Evolutionary conservation across 2,888 invertebrate genomes (phyloP).

Genomic region (Crocallis elinguaria): DNA sequence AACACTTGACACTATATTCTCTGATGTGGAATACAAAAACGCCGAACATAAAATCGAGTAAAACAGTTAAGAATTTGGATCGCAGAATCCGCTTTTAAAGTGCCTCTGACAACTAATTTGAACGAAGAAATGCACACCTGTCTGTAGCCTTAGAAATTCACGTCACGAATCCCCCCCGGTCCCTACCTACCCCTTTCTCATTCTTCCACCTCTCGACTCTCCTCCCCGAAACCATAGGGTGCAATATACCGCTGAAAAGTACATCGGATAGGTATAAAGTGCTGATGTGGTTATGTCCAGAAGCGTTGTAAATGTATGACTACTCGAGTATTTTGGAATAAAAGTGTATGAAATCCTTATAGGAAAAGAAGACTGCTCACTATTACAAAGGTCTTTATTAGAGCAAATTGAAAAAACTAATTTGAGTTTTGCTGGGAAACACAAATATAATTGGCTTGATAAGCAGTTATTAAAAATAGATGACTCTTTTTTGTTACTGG

Average conservation of each 20-base stretch:
- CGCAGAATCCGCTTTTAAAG: too few species aligned
- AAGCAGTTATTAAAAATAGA: too few species aligned
- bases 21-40: too few species aligned
- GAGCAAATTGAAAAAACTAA: too few species aligned
- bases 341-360: neutral
- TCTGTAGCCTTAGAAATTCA: constrained; percentile 31
- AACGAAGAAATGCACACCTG: constrained; percentile 31
- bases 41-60: too few species aligned
- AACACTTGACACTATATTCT: too few species aligned
- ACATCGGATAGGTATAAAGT: neutral
- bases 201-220: neutral
- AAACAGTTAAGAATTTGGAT: too few species aligned
- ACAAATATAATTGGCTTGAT: too few species aligned
- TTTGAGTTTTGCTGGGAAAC: too few species aligned
- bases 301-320: neutral
- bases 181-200: neutral
- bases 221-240: neutral
- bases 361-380: too few species aligned
- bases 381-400: too few species aligned
- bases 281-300: neutral
- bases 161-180: constrained; percentile 26
- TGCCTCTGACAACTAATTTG: constrained; percentile 39
- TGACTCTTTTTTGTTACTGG: too few species aligned
- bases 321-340: neutral
- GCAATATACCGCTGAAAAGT: constrained; percentile 5